These are phyloP conservation scores for Drosophila incognita DNA, from an alignment of 2,888 invertebrate species.

Conservation along the genomic window DNA sequence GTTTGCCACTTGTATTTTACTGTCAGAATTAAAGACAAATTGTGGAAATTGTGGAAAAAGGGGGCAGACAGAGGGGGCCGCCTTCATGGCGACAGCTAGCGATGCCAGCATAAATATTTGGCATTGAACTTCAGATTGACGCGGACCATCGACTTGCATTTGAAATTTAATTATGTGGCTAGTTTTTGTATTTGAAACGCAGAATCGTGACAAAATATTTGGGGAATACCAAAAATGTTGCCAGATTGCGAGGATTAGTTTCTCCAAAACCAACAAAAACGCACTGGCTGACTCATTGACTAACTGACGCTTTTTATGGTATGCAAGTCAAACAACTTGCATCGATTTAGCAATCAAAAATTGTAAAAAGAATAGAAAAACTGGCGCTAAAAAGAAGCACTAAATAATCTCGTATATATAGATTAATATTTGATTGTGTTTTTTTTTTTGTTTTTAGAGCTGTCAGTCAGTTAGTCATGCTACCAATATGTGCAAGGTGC, in stretches of 20 bases:
- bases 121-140: constrained; percentile 55
- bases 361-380: constrained; percentile 6
- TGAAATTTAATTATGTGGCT: constrained; percentile 43
- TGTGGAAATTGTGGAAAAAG: constrained; percentile 20
- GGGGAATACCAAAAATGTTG: constrained; percentile 30
- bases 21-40: constrained; percentile 21
- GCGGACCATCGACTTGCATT: constrained; percentile 32
- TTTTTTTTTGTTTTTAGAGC: constrained; percentile 1
- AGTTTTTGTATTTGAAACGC: constrained; percentile 35
- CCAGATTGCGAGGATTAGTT: constrained; percentile 8
- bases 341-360: constrained; percentile 55
- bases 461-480: constrained; percentile 8
- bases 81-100: constrained; percentile 9
- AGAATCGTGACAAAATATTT: constrained; percentile 73
- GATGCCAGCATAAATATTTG: constrained; percentile 12
- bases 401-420: neutral
- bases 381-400: neutral
- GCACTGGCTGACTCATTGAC: constrained; percentile 7
- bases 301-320: constrained; percentile 39
- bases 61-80: constrained; percentile 14
- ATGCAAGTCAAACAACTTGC: constrained; percentile 29
- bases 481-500: constrained; percentile 8
- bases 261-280: neutral
- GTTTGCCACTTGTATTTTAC: constrained; percentile 48
- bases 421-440: neutral